Base-by-base conservation (phyloP, 2,888 invertebrate species). In the Cryptus viduatorius region DNA sequence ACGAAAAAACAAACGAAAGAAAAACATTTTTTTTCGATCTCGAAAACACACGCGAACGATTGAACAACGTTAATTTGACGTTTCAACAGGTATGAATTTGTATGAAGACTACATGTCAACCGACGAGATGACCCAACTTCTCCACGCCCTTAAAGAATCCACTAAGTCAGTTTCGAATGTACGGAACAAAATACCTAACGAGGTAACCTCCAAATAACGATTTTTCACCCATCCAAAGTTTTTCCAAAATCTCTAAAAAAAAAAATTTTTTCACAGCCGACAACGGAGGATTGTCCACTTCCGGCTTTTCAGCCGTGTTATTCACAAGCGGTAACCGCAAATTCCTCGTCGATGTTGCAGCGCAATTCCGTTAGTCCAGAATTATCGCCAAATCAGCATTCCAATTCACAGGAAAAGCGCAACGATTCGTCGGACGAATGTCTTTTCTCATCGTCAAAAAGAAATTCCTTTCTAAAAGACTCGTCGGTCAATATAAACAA, bases 141-240 rank as follows among this genome's bases (percentile, higher is more conserved):
- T 92, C 0, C 19, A 56, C 3, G 72, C 80, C 2, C 46, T 92
- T 14, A 86, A 87, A 3, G 88, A 88, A 53, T 91, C 91, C 29
- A 37, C 87, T 44, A 87, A 84, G 7, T 24, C 24, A 24, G 2
- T 24, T 24, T 46, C 53, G 44, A 31, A 19, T 31, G 69, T 10
- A 10, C n/a, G 16, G 2, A 72, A 50, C 53, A 16, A 29, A 24
- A 31, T 19, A 73, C 10, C 42, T 44, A 46, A 59, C 12, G 14
- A 59, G 29, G 29, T 59, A 59, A 29, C 24, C 24, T 24, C 24
- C 2, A 24, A 24, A 24, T 3, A 24, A 24, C 24, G 24, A 24
- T 24, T 24, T 24, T 24, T 24, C 24, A 24, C 2, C 2, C 24
- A 24, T 24, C 24, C 24, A 24, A 24, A 24, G 1, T 24, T 24